Evolutionary conservation across 1,140 invertebrate species (phyloP), one percentile per base, ranked within the genome.

Genomic region (Teleogryllus occipitalis): DNA sequence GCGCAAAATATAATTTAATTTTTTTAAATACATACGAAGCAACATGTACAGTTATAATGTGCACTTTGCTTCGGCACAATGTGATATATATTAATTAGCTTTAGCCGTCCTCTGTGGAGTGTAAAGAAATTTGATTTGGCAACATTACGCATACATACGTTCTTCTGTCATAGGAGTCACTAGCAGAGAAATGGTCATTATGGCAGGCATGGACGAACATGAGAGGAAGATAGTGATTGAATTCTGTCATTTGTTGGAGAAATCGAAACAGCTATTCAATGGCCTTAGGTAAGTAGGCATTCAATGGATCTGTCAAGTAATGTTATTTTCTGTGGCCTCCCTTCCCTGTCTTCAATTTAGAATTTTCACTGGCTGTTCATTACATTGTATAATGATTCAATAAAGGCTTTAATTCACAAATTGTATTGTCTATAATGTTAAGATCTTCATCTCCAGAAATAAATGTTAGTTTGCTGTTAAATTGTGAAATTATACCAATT

Each of bases 231-330:
- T 98, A 85, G 96, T 98, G 81, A 92, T 96, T 86, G 97, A 98
- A 88, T 99, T 98, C 87, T 97, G 95, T 87, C 96, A 98, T 89
- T 89, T 98, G 83, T 89, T 98, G 75, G 97, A 99, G 86, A 98
- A 98, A 89, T 98, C 97, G 54, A 98, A 98, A 87, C 96, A 98
- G 87, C 90, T 98, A 78, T 99, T 99, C 87, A 98, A 98, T 88
- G 96, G 97, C 81, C 89, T 98, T 82, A 92, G 95, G 95, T 96
- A 77, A 77, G n/a, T 54, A 74, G 54, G 10, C 54, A 65, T 65
- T 65, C 54, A 10, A 14, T 18, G 0, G 18, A 65, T 18, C 54
- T 65, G 54, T 65, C 18, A 18, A 65, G 18, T 14, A 3, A 18
- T 39, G 27, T 39, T 39, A 39, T 39, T 39, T 39, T 39, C 5